Evolutionary conservation across 2,797 vertebrate species (phyloP).

Genomic region (Pseudocheirus occidentalis): DNA sequence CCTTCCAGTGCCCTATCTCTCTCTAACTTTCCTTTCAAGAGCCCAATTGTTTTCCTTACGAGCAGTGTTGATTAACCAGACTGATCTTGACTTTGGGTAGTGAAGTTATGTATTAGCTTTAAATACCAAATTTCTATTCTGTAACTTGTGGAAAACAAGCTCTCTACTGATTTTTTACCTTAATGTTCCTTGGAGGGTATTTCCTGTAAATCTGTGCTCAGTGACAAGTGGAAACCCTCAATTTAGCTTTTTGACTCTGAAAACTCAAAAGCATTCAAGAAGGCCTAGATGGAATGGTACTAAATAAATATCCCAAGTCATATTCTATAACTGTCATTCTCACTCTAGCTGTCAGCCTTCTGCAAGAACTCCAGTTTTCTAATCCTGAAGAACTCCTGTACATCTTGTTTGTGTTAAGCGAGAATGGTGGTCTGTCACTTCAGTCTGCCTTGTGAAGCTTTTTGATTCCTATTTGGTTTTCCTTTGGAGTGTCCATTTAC

Average conservation of each 20-base stretch:
- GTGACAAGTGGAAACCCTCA: neutral
- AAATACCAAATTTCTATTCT: neutral
- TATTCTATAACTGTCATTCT: neutral
- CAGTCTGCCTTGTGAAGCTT: neutral
- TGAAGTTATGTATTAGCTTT: neutral
- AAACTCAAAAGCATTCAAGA: neutral
- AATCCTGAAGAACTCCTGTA: neutral
- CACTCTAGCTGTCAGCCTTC: neutral
- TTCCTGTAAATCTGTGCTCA: neutral
- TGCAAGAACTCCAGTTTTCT: neutral
- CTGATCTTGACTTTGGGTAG: neutral
- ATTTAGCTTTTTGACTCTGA: neutral
- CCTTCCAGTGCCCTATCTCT: neutral
- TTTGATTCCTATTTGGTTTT: conserved; percentile 59
- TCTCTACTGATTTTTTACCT: neutral
- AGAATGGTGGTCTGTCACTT: neutral
- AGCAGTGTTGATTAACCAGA: neutral
- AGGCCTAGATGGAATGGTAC: neutral
- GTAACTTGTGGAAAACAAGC: neutral
- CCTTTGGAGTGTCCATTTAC: conserved; percentile 42
- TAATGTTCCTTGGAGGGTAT: neutral
- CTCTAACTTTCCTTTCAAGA: neutral
- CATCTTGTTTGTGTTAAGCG: neutral
- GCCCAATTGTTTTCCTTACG: neutral
- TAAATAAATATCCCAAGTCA: neutral